Percentiles rank a stretch among this genome's conserved stretches.
These are phyloP conservation scores for Psococerastis gibbosa DNA, from an alignment of 2,888 invertebrate species.

Conservation along the genomic window DNA sequence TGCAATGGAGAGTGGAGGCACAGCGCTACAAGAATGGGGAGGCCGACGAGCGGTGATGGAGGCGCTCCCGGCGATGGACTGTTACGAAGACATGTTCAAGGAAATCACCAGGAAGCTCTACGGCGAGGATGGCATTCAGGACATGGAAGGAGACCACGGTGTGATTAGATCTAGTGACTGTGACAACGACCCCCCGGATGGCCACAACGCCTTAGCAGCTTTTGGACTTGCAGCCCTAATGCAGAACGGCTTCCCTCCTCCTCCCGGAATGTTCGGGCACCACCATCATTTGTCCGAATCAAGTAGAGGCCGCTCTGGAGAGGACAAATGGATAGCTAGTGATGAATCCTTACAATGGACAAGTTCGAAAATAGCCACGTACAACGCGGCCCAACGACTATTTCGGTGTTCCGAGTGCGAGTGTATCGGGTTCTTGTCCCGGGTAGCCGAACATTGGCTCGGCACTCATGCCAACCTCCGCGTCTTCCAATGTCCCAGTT, in stretches of 20 bases:
- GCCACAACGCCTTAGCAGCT: constrained; percentile 20
- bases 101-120: constrained; percentile 83
- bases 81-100: constrained; percentile 73
- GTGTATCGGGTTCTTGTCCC: constrained; percentile 50
- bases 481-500: constrained; percentile 43
- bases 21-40: constrained; percentile 8
- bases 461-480: constrained; percentile 49
- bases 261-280: constrained; percentile 32
- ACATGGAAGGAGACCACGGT: constrained; percentile 7
- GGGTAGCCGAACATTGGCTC: constrained; percentile 59
- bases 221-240: constrained; percentile 54
- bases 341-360: constrained; percentile 55
- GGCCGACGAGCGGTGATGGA: constrained; percentile 16
- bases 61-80: constrained; percentile 38
- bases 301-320: constrained; percentile 16
- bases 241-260: constrained; percentile 51
- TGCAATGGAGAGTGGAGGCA: constrained; percentile 7
- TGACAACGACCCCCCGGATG: constrained; percentile 14
- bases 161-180: constrained; percentile 11
- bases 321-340: constrained; percentile 26
- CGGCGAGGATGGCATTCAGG: constrained; percentile 43
- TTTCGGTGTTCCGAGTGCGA: constrained; percentile 59
- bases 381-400: constrained; percentile 53
- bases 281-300: constrained; percentile 24
- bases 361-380: constrained; percentile 60